Base-by-base conservation (phyloP, 2,888 invertebrate genomes). In the Flabesymbios commensalis region DNA sequence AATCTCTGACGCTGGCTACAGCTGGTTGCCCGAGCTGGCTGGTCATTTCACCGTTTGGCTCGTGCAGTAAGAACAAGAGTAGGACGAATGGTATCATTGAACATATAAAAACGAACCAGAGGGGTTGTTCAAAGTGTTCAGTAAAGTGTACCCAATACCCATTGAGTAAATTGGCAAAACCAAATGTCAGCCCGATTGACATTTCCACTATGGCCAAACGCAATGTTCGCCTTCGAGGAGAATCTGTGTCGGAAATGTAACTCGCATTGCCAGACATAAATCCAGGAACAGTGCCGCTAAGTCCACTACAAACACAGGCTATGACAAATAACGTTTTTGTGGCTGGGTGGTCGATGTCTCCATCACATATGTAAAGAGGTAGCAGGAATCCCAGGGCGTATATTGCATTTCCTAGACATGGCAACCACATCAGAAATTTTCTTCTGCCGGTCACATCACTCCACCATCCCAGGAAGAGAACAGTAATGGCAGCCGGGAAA, bases 341-440 rank as follows among this genome's bases (percentile, higher is more conserved):
- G 36, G 56, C 58, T 7, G 61, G 33, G 55, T 49, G 67, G 62
- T 61, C 65, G 42, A 66, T 59, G 29, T 59, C 61, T 1, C 63
- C 69, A 10, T 26, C 41, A 28, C 51, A 52, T 43, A 67, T 51
- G 56, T 70, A 70, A 42, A 71, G 49, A 29, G 71, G 65, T 5
- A 71, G 43, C 24, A 71, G 54, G 55, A 70, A 70, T 14, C 66
- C 75, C 19, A 80, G 64, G 3, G 74, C 75, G 63, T 78, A 78
- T 10, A 77, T 26, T 5, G 75, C 69, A 53, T 74, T 76, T 29
- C 81, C 81, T 1, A 79, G 62, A 4, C 77, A 72, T 4, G 81
- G 81, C 48, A 81, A 58, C 78, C 79, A 79, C 57, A 81, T 67
- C 53, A 81, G 69, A 48, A 81, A 78, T 57, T 73, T 77, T 31